These are phyloP conservation scores for Myrmophylax atrothorax DNA, from an alignment of 2,113 vertebrate genomes.

Conservation along the genomic window DNA sequence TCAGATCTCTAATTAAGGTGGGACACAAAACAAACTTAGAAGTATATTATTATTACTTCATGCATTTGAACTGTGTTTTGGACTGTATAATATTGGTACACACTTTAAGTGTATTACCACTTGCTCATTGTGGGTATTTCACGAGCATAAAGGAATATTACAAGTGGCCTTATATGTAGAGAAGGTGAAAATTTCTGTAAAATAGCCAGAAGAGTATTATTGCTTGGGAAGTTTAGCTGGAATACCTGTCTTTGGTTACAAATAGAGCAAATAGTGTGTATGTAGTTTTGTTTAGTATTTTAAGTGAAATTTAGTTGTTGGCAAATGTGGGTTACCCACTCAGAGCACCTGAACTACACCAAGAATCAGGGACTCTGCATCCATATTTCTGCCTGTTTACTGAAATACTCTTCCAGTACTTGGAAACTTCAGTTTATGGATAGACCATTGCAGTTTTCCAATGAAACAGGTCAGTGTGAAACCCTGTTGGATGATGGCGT, in stretches of 20 bases:
- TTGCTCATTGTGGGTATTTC: not conserved
- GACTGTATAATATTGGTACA: not conserved
- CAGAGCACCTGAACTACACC: not conserved
- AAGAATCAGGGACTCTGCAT: not conserved
- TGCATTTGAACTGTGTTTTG: not conserved
- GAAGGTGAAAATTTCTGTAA: not conserved
- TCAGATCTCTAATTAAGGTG: not conserved
- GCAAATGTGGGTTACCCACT: not conserved
- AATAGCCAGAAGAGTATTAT: not conserved
- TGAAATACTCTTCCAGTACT: not conserved
- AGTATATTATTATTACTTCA: not conserved
- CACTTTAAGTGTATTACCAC: not conserved
- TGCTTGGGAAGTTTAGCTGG: not conserved
- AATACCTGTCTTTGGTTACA: not conserved
- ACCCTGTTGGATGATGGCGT: not conserved
- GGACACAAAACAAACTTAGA: not conserved
- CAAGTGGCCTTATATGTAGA: not conserved
- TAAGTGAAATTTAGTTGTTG: not conserved
- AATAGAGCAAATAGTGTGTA: not conserved
- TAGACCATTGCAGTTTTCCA: not conserved
- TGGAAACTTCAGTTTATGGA: not conserved
- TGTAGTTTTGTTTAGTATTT: not conserved
- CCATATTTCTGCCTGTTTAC: not conserved
- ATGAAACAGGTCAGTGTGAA: not conserved
- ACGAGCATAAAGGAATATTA: not conserved